Evolutionary conservation across 92 coral and sea anemone species (phyloP).

Genomic region (Scolanthus callimorphus): DNA sequence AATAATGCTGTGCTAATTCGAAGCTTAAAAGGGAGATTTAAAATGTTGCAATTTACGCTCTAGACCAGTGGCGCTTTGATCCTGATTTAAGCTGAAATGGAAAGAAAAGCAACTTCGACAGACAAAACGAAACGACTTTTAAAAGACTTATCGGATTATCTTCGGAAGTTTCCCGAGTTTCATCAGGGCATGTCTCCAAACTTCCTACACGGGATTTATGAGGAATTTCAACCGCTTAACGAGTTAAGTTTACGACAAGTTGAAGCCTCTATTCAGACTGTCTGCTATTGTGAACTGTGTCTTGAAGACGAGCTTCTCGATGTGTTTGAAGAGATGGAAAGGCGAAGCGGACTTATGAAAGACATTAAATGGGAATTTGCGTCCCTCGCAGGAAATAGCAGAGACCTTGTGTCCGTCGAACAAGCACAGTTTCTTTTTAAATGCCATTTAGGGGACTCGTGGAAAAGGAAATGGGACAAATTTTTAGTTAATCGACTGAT

Average conservation of each 20-base stretch:
- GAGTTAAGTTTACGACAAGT: constrained; percentile 44
- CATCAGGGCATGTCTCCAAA: constrained; percentile 17
- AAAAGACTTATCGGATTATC: constrained; percentile 9
- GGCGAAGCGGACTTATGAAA: constrained; percentile 46
- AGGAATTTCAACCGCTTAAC: constrained; percentile 43
- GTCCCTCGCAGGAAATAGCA: constrained; percentile 29
- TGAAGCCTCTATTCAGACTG: constrained; percentile 45
- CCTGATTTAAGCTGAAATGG: too few relatives aligned
- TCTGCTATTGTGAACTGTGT: constrained; percentile 53
- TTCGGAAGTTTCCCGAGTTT: constrained; percentile 10
- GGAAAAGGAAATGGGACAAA: constrained; percentile 26
- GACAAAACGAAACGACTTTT: too few relatives aligned
- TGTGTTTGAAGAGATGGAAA: constrained; percentile 51
- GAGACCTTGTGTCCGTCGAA: constrained; percentile 21
- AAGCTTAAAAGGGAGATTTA: too few relatives aligned
- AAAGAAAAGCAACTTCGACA: too few relatives aligned
- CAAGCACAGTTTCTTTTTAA: constrained; percentile 38
- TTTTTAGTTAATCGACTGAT: constrained; percentile 33
- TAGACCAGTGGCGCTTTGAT: too few relatives aligned
- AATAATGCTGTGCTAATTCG: too few relatives aligned
- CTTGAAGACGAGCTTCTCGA: constrained; percentile 45
- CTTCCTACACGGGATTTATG: constrained; percentile 40
- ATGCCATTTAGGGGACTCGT: constrained; percentile 34
- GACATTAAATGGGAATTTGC: constrained; percentile 63
- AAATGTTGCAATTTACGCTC: too few relatives aligned